phyloP scores from a whole-genome alignment of 2,888 invertebrate species.

The Lepidochitona cinerea region DNA sequence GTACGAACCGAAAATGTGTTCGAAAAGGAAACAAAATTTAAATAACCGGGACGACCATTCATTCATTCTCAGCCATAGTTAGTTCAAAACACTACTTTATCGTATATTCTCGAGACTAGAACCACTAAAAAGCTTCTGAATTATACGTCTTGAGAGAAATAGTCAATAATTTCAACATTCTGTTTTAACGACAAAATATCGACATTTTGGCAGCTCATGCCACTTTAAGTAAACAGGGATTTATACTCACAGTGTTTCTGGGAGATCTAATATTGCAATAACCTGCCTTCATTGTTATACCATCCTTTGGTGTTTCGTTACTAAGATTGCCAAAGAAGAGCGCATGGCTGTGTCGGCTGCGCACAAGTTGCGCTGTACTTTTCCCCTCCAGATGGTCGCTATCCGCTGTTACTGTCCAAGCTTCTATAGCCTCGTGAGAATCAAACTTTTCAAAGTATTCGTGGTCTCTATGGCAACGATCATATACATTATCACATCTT shows the following conservation, averaged over 20 bases:
- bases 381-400: slow-evolving; percentile 85
- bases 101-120: too few species aligned
- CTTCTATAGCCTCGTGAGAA: slow-evolving; percentile 76
- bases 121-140: too few species aligned
- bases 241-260: slow-evolving; percentile 66
- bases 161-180: too few species aligned
- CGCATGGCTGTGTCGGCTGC: slow-evolving; percentile 76
- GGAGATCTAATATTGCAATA: slow-evolving; percentile 85
- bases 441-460: slow-evolving; percentile 83
- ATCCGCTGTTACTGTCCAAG: slow-evolving; percentile 80
- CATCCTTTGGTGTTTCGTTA: slow-evolving; percentile 84
- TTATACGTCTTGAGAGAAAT: too few species aligned
- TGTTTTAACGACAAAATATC: too few species aligned
- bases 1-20: too few species aligned
- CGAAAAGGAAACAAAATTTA: too few species aligned
- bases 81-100: too few species aligned
- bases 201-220: too few species aligned
- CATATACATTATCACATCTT: slow-evolving; percentile 75
- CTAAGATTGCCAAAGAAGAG: slow-evolving; percentile 69
- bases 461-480: slow-evolving; percentile 76
- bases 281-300: slow-evolving; percentile 82
- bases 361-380: slow-evolving; percentile 79
- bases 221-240: background rate
- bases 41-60: too few species aligned
- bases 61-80: too few species aligned